Base-by-base conservation (phyloP, 1,140 invertebrate genomes). In the Telenomus remus region DNA sequence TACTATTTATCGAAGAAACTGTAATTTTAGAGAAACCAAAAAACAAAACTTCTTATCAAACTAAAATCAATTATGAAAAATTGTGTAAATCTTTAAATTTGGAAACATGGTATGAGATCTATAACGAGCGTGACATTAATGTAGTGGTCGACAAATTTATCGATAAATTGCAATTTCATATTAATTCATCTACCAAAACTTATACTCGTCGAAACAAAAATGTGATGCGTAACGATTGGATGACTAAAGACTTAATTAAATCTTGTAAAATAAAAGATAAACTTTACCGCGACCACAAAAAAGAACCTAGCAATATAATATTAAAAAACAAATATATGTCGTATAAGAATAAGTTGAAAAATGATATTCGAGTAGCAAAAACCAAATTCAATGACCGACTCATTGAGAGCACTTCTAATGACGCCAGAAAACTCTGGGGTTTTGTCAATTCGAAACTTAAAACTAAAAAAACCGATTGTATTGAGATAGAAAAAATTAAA, bases 201-300 rank as follows among this genome's bases (percentile, higher is more conserved):
- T 14, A 14, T 47, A 47, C 13, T 7, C 7, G 13, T 12, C 37
- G 48, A 8, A 35, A 49, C 42, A 61, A 42, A 51, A 27, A 51
- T 13, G 44, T 33, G 44, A 6, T 12, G 0, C 50, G 59, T 34
- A 51, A 43, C 33, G 35, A 44, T 0, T 61, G 59, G 39, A 61
- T 61, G 0, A 51, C 59, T n/a, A 51, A 51, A 51, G 37, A 19
- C 0, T 8, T 61, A 6, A 61, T 51, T 9, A 44, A 34, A 13
- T 50, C 48, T 10, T 61, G 59, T 44, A 61, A 44, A 51, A 15
- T 6, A 11, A 61, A 61, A 51, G 39, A 61, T 27, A 49, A 39
- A 46, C 8, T 27, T 27, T 56, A 56, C 34, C 44, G 11, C 44
- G 39, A 56, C 44, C n/a, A 46, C 33, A 33, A 42, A 42, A 54